Base-by-base conservation (phyloP, 2,113 vertebrate genomes). In the Muscicapa adusta region DNA sequence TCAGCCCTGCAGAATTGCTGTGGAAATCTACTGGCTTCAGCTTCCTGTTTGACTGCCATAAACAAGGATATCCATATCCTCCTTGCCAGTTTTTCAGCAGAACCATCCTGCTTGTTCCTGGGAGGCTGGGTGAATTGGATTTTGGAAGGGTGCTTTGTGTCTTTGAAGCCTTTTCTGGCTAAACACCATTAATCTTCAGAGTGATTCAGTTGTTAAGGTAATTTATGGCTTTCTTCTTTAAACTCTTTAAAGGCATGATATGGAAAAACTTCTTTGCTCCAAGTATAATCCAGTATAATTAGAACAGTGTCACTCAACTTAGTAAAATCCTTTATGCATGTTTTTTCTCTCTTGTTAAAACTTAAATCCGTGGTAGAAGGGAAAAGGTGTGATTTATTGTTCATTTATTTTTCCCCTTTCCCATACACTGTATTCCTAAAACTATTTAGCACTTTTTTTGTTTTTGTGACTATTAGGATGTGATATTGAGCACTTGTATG, bases 201-300 rank as follows among this genome's bases (percentile, higher is more conserved):
- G 60, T 62, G 91, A 88, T 92, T 93, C 88, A 85, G 63, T 94
- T 93, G 67, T 95, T 96, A 95, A 94, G 95, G 95, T 96, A 97
- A 94, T 96, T 97, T 97, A 92, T 85, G 82, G 54, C 51, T 97
- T 96, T 86, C 45, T 91, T 84, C 58, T 83, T 85, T 85, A 96
- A 93, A 95, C 93, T 92, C 67, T 88, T 43, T 57, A 91, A 94
- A 97, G 88, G 86, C 78, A 14, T 94, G 91, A 92, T 94, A 92
- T 76, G 62, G 93, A 95, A 96, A 96, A 94, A 95, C 80, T 94
- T 89, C 87, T 96, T 96, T 94, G 75, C 92, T 94, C 94, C 86
- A 72, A 88, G 94, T n/a, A 95, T 96, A 88, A 95, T 95, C 88
- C 82, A 57, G 62, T 82, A 89, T 96, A 94, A 94, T 95, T 95